phyloP scores from a whole-genome alignment of 2,113 vertebrate genomes.

The Ictalurus punctatus region DNA sequence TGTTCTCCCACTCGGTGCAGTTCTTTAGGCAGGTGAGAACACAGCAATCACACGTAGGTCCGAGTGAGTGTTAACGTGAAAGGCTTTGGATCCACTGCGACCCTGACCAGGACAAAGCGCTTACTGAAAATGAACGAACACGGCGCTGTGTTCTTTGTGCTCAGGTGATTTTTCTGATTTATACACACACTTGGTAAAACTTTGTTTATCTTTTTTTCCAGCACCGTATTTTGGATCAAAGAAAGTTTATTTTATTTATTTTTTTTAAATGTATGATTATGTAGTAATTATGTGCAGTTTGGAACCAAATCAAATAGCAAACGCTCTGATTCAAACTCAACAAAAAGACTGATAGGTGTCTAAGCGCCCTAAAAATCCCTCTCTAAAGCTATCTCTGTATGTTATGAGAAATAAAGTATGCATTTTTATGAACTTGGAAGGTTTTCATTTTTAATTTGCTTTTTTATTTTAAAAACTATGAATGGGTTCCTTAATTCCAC shows the following conservation, averaged over 20 bases:
- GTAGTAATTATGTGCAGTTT: not conserved
- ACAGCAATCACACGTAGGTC: not conserved
- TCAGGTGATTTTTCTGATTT: not conserved
- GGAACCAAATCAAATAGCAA: not conserved
- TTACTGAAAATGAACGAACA: not conserved
- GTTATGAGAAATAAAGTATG: slow-evolving; percentile 66
- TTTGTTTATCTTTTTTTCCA: not conserved
- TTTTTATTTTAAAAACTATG: too few relatives aligned
- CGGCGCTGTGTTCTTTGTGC: not conserved
- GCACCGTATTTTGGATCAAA: not conserved
- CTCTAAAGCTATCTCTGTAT: slow-evolving; percentile 42
- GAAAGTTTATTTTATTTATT: too few relatives aligned
- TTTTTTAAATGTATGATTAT: not conserved
- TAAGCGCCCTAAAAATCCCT: not conserved
- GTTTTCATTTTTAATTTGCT: not conserved
- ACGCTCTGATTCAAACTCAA: not conserved
- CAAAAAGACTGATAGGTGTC: not conserved
- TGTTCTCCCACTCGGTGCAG: not conserved
- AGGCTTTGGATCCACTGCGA: not conserved
- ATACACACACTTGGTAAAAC: not conserved
- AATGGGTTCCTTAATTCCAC: not conserved
- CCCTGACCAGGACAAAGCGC: not conserved
- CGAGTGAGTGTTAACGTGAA: not conserved
- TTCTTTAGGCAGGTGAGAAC: not conserved
- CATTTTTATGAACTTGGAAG: slow-evolving; percentile 63